Evolutionary conservation across 2,113 vertebrate genomes (phyloP).

Genomic region (Sceloporus tristichus): DNA sequence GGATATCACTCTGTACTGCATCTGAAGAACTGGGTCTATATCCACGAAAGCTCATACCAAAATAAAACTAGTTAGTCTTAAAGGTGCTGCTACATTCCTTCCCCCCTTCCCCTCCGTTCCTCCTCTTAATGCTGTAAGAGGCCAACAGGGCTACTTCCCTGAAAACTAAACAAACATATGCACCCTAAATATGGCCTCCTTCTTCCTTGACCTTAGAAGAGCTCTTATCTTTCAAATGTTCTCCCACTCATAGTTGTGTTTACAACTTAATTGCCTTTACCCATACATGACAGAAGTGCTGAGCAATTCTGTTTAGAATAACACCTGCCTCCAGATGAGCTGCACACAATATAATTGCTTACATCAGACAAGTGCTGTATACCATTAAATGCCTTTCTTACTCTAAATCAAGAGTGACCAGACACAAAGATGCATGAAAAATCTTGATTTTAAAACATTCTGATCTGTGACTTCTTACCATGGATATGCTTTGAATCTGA

Average conservation of each 20-base stretch:
- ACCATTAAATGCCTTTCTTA: background rate
- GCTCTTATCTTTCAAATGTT: conserved; percentile 31
- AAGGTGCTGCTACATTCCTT: too few relatives aligned
- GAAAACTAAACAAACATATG: background rate
- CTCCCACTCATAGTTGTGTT: background rate
- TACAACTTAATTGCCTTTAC: conserved; percentile 34
- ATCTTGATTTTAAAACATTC: background rate
- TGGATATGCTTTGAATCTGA: too few relatives aligned
- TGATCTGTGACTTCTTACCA: background rate
- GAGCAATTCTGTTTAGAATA: conserved; percentile 40
- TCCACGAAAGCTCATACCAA: too few relatives aligned
- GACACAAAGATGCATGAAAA: background rate
- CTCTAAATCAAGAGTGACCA: conserved; percentile 28
- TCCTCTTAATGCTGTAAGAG: too few relatives aligned
- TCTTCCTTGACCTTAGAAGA: conserved; percentile 36
- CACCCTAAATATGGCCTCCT: conserved; percentile 13
- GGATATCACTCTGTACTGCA: too few relatives aligned
- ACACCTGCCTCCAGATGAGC: conserved; percentile 43
- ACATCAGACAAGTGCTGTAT: background rate
- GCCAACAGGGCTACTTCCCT: too few relatives aligned
- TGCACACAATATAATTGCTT: conserved; percentile 29
- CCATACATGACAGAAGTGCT: conserved; percentile 2
- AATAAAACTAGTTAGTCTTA: too few relatives aligned
- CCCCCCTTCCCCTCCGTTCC: too few relatives aligned
- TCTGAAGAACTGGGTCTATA: too few relatives aligned